Conservation (phyloP, 2,888 invertebrate species). For the Germaria angustata region DNA sequence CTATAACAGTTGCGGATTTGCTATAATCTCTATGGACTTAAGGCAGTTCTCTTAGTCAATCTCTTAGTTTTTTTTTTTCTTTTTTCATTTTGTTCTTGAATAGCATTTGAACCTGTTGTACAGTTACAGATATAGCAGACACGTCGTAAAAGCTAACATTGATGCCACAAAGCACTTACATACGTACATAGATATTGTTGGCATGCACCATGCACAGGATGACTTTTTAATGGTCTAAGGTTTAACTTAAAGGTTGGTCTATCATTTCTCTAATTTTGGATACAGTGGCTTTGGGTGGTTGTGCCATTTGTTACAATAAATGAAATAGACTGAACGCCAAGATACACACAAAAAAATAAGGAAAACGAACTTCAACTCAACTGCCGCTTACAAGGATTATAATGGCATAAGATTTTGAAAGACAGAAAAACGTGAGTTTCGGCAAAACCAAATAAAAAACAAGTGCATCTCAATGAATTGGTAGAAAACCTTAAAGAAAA, state of each 20-base stretch:
- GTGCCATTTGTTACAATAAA: constrained; percentile 60
- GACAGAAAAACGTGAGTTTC: constrained; percentile 66
- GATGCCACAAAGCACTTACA: constrained; percentile 13
- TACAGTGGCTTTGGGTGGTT: constrained; percentile 63
- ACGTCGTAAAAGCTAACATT: constrained; percentile 34
- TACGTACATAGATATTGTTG: background rate
- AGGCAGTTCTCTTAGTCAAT: constrained; percentile 27
- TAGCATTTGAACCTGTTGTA: constrained; percentile 62
- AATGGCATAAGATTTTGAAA: constrained; percentile 57
- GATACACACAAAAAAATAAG: background rate
- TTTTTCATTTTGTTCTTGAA: constrained; percentile 16
- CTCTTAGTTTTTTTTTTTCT: constrained; percentile 1
- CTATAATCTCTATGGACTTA: constrained; percentile 54
- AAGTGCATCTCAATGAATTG: constrained; percentile 57
- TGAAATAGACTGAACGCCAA: constrained; percentile 34
- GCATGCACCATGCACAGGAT: constrained; percentile 31
- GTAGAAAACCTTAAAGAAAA: constrained; percentile 13
- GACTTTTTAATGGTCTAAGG: constrained; percentile 61
- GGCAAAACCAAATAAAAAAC: constrained; percentile 61
- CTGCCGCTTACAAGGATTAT: constrained; percentile 47
- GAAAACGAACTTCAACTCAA: constrained; percentile 1
- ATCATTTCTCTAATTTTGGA: constrained; percentile 44
- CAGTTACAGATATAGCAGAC: constrained; percentile 51
- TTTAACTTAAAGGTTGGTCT: constrained; percentile 61
- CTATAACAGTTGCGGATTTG: constrained; percentile 58